Evolutionary conservation across 2,797 vertebrate species (phyloP).

Genomic region (Atherinosoma microstoma): DNA sequence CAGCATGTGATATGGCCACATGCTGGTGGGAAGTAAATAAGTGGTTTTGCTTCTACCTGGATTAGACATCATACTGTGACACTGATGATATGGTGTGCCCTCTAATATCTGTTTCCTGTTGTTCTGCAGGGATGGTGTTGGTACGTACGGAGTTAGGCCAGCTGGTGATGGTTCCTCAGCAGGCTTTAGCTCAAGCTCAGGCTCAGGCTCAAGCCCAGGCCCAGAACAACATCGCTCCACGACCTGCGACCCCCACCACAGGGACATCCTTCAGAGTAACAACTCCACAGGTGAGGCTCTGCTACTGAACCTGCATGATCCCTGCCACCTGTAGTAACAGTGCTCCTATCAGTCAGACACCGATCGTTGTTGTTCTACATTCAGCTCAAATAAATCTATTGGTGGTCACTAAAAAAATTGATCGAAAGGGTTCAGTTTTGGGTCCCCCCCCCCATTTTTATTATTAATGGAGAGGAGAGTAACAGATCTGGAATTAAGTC

Average conservation of each 20-base stretch:
- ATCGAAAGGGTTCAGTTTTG: no score
- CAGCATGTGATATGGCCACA: no score
- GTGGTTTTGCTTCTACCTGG: not conserved
- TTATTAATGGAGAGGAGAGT: no score
- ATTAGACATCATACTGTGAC: not conserved
- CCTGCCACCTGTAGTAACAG: not conserved
- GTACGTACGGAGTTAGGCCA: constrained; percentile 90
- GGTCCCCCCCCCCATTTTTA: no score
- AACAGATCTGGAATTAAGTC: no score
- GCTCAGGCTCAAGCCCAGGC: constrained; percentile 82
- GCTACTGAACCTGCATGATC: constrained; percentile 1
- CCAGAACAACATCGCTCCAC: constrained; percentile 85
- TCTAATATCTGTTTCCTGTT: constrained; percentile 32
- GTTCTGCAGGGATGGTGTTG: constrained; percentile 87
- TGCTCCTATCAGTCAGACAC: not conserved
- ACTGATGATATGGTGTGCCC: not conserved
- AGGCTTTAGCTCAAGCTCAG: constrained; percentile 86
- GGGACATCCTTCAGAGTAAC: constrained; percentile 87
- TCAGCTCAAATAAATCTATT: no score
- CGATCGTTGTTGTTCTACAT: no score
- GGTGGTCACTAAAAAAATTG: no score
- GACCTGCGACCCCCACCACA: constrained; percentile 85
- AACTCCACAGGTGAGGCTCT: constrained; percentile 84
- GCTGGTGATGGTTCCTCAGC: constrained; percentile 91
- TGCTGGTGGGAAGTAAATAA: no score